Conservation (phyloP, 2,797 vertebrate genomes). For the Leuciscus waleckii region DNA sequence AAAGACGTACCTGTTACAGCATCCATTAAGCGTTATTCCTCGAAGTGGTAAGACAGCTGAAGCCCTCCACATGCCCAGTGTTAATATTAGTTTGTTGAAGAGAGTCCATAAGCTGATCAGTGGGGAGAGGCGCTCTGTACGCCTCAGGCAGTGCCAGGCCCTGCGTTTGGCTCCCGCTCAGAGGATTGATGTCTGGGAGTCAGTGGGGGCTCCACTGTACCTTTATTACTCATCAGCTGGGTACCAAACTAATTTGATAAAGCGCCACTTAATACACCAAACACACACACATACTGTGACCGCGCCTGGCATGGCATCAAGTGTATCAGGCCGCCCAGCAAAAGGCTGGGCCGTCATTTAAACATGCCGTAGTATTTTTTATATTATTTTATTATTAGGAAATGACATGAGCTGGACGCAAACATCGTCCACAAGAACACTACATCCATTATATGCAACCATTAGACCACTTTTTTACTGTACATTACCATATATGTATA, state of each 20-base stretch:
- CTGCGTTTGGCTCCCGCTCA: constrained; percentile 62
- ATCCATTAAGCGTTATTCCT: constrained; percentile 20
- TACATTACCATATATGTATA: background rate
- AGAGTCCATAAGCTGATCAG: constrained; percentile 59
- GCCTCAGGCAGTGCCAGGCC: constrained; percentile 56
- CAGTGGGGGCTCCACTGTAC: constrained; percentile 64
- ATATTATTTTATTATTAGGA: background rate
- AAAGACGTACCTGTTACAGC: constrained; percentile 64
- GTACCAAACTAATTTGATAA: constrained; percentile 73
- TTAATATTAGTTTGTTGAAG: constrained; percentile 45
- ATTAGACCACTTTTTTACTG: background rate
- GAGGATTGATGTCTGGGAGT: constrained; percentile 68
- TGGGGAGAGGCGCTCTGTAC: constrained; percentile 58
- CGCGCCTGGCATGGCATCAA: constrained; percentile 63
- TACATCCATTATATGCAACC: background rate
- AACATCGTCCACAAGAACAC: background rate
- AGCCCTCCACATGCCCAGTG: constrained; percentile 30
- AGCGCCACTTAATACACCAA: constrained; percentile 64
- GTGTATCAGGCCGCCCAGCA: constrained; percentile 66
- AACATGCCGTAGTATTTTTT: background rate
- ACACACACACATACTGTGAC: constrained; percentile 55
- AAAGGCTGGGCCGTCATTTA: constrained; percentile 60
- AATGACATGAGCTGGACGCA: background rate
- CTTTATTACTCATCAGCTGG: constrained; percentile 76
- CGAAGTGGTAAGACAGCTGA: constrained; percentile 21